A percentile compares a stretch with the other conserved stretches of the same genome.
These are phyloP conservation scores for Piliocolobus tephrosceles DNA, from an alignment of 2,113 vertebrate species.

Conservation along the genomic window DNA sequence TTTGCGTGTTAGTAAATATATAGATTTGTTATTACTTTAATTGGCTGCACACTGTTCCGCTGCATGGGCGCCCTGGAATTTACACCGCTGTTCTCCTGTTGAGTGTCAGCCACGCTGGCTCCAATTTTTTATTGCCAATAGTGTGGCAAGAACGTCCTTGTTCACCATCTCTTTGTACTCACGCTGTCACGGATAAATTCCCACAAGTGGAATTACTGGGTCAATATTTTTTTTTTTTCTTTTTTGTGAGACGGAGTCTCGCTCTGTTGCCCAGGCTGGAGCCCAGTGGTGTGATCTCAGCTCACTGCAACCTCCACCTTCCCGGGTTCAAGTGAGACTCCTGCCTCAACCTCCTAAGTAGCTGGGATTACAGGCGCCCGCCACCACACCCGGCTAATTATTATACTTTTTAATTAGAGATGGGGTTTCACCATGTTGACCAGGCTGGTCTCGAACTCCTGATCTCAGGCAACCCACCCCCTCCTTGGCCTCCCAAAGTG, in stretches of 20 bases:
- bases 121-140: not conserved
- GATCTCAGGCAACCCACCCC: not conserved
- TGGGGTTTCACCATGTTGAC: not conserved
- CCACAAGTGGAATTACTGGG: not conserved
- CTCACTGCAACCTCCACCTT: not conserved
- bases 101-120: not conserved
- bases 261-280: not conserved
- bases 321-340: not conserved
- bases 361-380: not conserved
- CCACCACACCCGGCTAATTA: not conserved
- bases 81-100: not conserved
- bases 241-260: not conserved
- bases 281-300: not conserved
- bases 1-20: not conserved
- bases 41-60: not conserved
- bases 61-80: not conserved
- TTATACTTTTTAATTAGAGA: not conserved
- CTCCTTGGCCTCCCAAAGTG: not conserved
- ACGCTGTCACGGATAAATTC: not conserved
- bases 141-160: not conserved
- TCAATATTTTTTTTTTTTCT: not conserved
- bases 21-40: not conserved
- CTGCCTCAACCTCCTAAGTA: not conserved
- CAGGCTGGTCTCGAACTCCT: not conserved
- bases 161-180: not conserved